Base-by-base conservation (phyloP, 2,113 vertebrate species). In the Bombycilla garrulus region DNA sequence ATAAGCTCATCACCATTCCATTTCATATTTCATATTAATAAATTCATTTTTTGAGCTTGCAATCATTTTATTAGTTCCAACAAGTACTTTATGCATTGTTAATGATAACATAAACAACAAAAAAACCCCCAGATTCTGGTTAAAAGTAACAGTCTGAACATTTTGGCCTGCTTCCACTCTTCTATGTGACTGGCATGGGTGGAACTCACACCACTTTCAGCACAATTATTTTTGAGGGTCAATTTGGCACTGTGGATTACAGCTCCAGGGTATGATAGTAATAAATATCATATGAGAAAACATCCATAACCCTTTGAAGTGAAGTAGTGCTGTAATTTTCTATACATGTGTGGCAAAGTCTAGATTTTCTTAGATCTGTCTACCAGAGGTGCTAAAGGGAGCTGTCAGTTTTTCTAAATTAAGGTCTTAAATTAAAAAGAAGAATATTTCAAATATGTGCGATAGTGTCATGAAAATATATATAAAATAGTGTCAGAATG, bases 41-140 rank as follows among this genome's bases (percentile, higher is more conserved):
- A 92, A 66, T 90, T 83, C 22, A 60, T 90, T 93, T 94, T 86
- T 96, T 15, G n/a, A 94, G 67, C 92, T 83, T 81, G 92, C 67
- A 86, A 93, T 95, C 51, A 83, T 86, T 92, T 90, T 93, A 95
- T 96, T 93, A 90, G 64, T 92, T 94, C 86, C 79, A 95, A 81
- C 90, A 94, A 90, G 40, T 60, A 74, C 44, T 81, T 94, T 60
- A 81, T 92, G 72, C 91, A 92, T 90, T 81, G 47, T 88, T 95
- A 96, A 94, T 93, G 38, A 56, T 42, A 74, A 62, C 15, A 81
- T 54, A 94, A 80, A 86, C 40, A 80, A 84, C 61, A 20, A 29
- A 10, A 66, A 40, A 23, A 15, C 24, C 62, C 62, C 44, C 13
- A 71, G 71, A 67, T 90, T 88, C 35, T 74, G 67, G 33, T 60